Conservation (phyloP, 2,888 invertebrate genomes). For the Odontocolon sp. region DNA sequence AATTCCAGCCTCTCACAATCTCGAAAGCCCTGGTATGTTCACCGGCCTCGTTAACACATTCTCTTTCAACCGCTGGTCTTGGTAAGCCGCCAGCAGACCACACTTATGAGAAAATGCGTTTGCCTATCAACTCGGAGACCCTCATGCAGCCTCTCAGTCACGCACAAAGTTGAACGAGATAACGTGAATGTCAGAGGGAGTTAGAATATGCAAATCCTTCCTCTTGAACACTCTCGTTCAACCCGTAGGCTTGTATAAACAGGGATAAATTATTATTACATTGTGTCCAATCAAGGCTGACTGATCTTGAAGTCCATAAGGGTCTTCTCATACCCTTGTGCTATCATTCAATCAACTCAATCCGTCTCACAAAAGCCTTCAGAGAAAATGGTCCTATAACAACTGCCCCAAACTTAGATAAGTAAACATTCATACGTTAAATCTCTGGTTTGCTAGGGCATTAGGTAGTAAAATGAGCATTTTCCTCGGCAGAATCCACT, state of each 20-base stretch:
- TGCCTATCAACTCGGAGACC: slow-evolving; percentile 12
- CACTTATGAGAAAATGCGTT: slow-evolving; percentile 41
- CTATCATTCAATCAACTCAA: slow-evolving; percentile 47
- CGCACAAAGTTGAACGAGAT: slow-evolving; percentile 26
- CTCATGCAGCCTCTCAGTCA: slow-evolving; percentile 31
- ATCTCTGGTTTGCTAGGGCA: slow-evolving; percentile 19
- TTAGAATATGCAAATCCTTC: slow-evolving; percentile 32
- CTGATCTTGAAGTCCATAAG: slow-evolving; percentile 6
- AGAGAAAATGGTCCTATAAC: slow-evolving; percentile 50
- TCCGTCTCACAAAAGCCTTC: slow-evolving; percentile 32
- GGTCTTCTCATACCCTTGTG: background rate
- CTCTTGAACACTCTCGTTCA: slow-evolving; percentile 9
- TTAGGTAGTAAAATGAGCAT: slow-evolving; percentile 33
- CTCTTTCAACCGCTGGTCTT: slow-evolving; percentile 35
- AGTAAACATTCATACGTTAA: background rate
- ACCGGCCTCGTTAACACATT: slow-evolving; percentile 44
- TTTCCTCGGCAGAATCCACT: slow-evolving; percentile 24
- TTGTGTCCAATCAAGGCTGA: slow-evolving; percentile 23
- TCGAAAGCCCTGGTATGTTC: slow-evolving; percentile 30
- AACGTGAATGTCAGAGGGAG: slow-evolving; percentile 14
- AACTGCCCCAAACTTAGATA: slow-evolving; percentile 47
- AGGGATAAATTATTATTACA: slow-evolving; percentile 34
- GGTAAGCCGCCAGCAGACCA: slow-evolving; percentile 45
- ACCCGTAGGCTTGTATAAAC: background rate
- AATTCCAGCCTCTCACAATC: slow-evolving; percentile 44